Evolutionary conservation across 2,797 vertebrate genomes (phyloP), one percentile per base, ranked within the genome.

Genomic region (Sebastes jordani): DNA sequence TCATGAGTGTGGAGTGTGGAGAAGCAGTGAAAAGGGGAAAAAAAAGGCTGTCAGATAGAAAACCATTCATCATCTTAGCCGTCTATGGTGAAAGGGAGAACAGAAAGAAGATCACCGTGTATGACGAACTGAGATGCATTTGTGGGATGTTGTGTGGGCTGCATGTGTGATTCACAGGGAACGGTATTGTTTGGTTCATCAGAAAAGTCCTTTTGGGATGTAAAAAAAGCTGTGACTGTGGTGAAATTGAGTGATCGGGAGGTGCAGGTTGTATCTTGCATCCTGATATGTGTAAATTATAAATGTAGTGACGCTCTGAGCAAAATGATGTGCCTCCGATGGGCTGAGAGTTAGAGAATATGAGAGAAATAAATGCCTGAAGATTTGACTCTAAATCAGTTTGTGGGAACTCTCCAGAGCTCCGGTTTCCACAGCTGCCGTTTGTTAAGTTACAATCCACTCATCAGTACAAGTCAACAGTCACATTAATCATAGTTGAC

Each of bases 11-110:
- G 18, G 18, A 69, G 59, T 9, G 6, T 71, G 18, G 18, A 69
- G 59, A 73, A 79, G 81, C 8, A n/a, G 67, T n/a, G 74, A 55
- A 77, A 67, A 65, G 5, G 13, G 3, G 2, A 13, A 59, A 71
- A 29, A 71, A 30, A 76, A 76, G 56, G n/a, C 54, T 75, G 70
- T 83, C 79, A 74, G 60, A 76, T n/a, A 46, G 46, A 81, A 75
- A 86, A 68, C 59, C 71, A 87, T 78, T 85, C 78, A 78, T 85
- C 74, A 77, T 77, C 29, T 49, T 34, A 7, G 62, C 69, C 74
- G 59, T 81, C 69, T 71, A 46, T 54, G 22, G 29, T 59, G 69
- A 82, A 73, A 60, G 58, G 66, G 36, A 61, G 74, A 74, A 30
- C 5, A 52, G 59, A 68, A 56, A 61, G 42, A 74, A 77, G n/a